Base-by-base conservation (phyloP, 2,797 vertebrate species). In the Periparus ater region DNA sequence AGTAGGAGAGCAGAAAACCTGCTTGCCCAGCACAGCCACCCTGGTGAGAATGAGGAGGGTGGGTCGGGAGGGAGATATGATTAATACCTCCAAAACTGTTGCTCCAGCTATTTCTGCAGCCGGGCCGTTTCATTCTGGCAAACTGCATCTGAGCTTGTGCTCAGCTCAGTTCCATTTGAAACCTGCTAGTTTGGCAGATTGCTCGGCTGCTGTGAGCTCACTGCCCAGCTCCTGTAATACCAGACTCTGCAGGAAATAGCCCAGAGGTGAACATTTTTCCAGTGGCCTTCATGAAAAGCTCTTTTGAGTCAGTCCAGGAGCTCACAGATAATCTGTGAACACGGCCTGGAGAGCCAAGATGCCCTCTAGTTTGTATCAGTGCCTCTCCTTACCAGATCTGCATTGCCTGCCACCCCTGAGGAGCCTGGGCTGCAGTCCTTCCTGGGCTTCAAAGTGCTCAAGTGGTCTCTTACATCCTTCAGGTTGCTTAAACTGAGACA, bases 11-110 rank as follows among this genome's bases (percentile, higher is more conserved):
- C 67, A 63, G 47, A 57, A 91, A 95, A 83, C 84, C 80, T 93
- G 80, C 93, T 81, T 79, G 89, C 89, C 91, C 82, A 89, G 95
- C 82, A 81, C 66, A 76, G 75, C 18, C 47, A 2, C 34, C 68
- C 81, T 36, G 67, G 68, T 58, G 93, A 60, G 77, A 87, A 36
- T 15, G 50, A 85, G 67, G 57, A 92, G 61, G 21, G 75, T 47
- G 72, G 42, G 32, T 65, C 3, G 7, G 57, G 58, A 77, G 79
- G 17, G 75, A 86, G 40, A 60, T 67, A 72, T 85, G 91, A 86
- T 76, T 81, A 77, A 91, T 85, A 61, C 77, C 88, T 93, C 2
- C 2, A 51, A 83, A 91, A 54, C 16, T 45, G 78, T 88, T 5
- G 3, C 55, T 88, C 36, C 67, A 70, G 63, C 76, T 91, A 48